These are phyloP conservation scores for Gymnothorax reevesii DNA, from an alignment of 2,797 vertebrate species.

Conservation along the genomic window DNA sequence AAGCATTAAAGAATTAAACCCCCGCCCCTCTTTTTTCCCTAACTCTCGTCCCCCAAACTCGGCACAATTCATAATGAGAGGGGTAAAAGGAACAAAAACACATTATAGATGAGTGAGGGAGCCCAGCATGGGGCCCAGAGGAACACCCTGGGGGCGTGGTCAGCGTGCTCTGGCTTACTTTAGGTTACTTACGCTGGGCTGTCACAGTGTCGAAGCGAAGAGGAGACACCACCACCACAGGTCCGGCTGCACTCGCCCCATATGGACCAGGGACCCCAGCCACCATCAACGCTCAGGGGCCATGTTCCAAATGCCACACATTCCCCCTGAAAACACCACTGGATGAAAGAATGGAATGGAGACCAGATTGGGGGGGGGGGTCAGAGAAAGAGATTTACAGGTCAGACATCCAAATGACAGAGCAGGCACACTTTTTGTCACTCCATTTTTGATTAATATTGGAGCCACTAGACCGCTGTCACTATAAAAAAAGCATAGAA, in stretches of 20 bases:
- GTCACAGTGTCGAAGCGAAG: conserved; percentile 98
- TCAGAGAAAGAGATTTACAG: not conserved
- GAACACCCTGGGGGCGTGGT: conserved; percentile 64
- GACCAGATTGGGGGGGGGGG: not conserved
- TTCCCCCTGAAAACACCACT: conserved; percentile 99
- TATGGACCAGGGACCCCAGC: conserved; percentile 92
- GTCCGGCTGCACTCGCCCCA: conserved; percentile 99
- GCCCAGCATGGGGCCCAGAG: not conserved
- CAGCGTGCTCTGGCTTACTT: conserved; percentile 96
- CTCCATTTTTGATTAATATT: not conserved
- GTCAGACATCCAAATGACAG: not conserved
- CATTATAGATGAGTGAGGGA: not conserved
- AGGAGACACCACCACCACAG: conserved; percentile 96
- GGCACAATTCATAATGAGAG: not conserved
- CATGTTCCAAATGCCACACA: conserved; percentile 93
- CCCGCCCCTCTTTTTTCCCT: not conserved
- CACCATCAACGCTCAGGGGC: conserved; percentile 91
- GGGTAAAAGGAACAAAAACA: not conserved
- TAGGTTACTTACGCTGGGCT: conserved; percentile 99
- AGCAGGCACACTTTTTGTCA: not conserved
- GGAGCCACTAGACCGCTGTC: not conserved
- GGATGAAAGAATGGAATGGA: conserved; percentile 32
- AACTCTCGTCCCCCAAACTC: not conserved
- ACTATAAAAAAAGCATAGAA: not conserved
- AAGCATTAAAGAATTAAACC: not conserved